Evolutionary conservation across 2,797 vertebrate species (phyloP).

Genomic region (Coluber constrictor): DNA sequence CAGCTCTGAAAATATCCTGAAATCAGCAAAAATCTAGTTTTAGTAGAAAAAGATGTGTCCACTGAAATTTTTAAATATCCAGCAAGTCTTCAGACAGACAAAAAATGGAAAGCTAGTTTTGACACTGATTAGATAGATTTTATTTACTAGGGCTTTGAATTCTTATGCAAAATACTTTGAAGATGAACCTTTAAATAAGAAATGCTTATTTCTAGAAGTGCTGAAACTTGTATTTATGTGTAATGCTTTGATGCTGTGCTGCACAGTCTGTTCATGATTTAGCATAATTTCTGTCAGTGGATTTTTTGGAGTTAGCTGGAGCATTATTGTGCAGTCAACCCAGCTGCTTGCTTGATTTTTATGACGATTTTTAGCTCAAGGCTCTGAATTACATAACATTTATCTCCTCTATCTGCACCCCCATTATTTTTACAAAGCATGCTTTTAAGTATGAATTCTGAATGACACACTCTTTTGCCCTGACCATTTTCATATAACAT

Average conservation of each 20-base stretch:
- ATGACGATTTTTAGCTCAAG: conserved; percentile 43
- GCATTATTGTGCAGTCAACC: neutral
- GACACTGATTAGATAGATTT: conserved; percentile 45
- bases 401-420: neutral
- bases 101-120: neutral
- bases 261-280: neutral
- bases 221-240: conserved; percentile 13
- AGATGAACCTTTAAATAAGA: conserved; percentile 16
- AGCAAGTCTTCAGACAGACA: conserved; percentile 45
- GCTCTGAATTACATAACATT: conserved; percentile 50
- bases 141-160: conserved; percentile 50
- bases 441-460: conserved; percentile 46
- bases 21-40: conserved; percentile 51
- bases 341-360: conserved; percentile 17
- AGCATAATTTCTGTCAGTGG: conserved; percentile 5
- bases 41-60: conserved; percentile 38
- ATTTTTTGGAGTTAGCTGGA: conserved; percentile 19
- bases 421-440: neutral
- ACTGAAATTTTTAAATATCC: conserved; percentile 42
- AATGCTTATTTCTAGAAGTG: conserved; percentile 28
- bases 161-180: conserved; percentile 41
- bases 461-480: conserved; percentile 38
- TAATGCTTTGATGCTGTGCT: neutral
- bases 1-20: conserved; percentile 41
- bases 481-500: conserved; percentile 54